phyloP scores from a whole-genome alignment of 1,140 invertebrate genomes.

The Pantala flavescens region DNA sequence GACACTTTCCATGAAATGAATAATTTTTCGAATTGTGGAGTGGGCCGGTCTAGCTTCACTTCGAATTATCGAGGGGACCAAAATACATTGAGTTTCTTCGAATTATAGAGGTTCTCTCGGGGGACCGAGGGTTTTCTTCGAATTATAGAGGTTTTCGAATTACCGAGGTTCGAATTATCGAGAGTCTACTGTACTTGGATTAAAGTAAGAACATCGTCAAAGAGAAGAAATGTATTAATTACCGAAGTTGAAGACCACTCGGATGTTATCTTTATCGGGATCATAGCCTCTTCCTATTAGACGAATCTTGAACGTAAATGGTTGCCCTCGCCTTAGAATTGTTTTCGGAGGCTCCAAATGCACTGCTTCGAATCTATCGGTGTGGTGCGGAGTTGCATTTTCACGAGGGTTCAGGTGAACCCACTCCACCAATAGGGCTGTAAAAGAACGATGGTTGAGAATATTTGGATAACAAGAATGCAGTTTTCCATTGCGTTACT shows the following conservation, averaged over 20 bases:
- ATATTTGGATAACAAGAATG: not conserved
- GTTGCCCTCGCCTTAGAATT: conserved; percentile 43
- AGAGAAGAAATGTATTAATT: not conserved
- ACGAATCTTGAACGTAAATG: conserved; percentile 37
- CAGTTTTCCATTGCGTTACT: no score
- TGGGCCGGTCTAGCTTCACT: no score
- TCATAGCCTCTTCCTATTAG: conserved; percentile 15
- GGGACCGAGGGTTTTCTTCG: no score
- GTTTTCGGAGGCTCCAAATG: conserved; percentile 34
- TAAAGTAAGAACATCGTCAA: no score
- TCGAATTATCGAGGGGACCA: no score
- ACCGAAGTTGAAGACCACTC: conserved; percentile 21
- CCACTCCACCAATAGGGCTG: conserved; percentile 35
- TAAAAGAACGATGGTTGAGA: not conserved
- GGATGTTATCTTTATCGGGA: conserved; percentile 13
- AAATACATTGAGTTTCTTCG: no score
- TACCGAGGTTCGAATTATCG: no score
- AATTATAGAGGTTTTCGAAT: no score
- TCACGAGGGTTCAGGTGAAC: conserved; percentile 41
- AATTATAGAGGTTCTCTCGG: no score
- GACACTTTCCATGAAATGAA: no score
- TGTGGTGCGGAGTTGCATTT: conserved; percentile 42
- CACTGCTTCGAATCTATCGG: conserved; percentile 41
- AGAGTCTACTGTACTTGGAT: no score
- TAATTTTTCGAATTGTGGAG: no score